phyloP scores from a whole-genome alignment of 2,888 invertebrate genomes.

The Diaphora mendica region DNA sequence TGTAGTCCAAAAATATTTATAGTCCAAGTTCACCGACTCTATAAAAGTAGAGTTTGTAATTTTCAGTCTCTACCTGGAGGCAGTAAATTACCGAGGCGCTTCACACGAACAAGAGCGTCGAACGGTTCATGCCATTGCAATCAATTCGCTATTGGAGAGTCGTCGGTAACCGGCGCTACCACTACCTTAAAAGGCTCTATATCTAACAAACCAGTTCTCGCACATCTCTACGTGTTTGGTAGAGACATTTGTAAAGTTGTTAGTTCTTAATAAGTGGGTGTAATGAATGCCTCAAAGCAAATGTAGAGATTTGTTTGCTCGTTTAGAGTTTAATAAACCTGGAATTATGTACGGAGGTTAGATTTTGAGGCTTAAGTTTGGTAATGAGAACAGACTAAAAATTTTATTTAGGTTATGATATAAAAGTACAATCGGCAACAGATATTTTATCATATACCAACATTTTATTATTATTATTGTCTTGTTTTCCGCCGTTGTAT shows the following conservation, averaged over 20 bases:
- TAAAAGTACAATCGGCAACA: no score
- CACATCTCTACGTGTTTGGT: constrained; percentile 14
- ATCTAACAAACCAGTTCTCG: constrained; percentile 24
- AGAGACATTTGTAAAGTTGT: constrained; percentile 4
- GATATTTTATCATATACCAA: no score
- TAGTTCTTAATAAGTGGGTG: constrained; percentile 6
- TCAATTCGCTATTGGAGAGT: constrained; percentile 38
- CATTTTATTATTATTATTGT: no score
- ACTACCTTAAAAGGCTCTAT: constrained; percentile 35
- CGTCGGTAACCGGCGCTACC: constrained; percentile 13
- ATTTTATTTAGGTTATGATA: not conserved
- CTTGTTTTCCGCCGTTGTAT: no score
- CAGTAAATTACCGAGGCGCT: not conserved
- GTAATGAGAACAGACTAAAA: not conserved
- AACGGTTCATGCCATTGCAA: constrained; percentile 20
- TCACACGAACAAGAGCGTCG: constrained; percentile 1
- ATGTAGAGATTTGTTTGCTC: not conserved
- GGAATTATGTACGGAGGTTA: not conserved
- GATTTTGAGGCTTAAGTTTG: not conserved
- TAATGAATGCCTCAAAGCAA: constrained; percentile 9
- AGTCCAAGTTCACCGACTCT: constrained; percentile 3
- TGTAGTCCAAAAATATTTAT: not conserved
- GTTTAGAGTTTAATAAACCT: not conserved
- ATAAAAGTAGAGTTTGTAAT: constrained; percentile 4
- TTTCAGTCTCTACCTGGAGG: not conserved